These are phyloP conservation scores for Hippocampus guttulatus DNA, from an alignment of 2,113 vertebrate species.

Conservation along the genomic window DNA sequence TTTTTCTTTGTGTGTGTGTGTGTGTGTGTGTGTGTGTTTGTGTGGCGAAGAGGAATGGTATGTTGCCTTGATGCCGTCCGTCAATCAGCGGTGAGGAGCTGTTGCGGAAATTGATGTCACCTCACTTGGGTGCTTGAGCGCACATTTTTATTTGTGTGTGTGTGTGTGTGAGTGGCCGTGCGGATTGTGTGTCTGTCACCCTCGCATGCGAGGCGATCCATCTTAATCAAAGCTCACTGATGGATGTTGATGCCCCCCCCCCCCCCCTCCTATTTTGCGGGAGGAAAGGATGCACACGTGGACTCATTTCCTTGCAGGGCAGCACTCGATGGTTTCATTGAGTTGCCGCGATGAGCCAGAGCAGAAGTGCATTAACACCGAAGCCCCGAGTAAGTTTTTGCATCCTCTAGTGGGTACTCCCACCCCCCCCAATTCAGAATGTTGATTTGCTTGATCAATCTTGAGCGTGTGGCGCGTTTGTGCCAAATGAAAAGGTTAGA, in stretches of 20 bases:
- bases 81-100: conserved; percentile 54
- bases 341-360: conserved; percentile 59
- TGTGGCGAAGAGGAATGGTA: conserved; percentile 21
- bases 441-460: conserved; percentile 63
- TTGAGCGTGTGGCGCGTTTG: conserved; percentile 44
- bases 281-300: neutral
- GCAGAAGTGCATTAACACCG: conserved; percentile 55
- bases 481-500: conserved; percentile 50
- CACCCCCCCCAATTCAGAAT: conserved; percentile 3
- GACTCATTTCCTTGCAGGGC: conserved; percentile 46
- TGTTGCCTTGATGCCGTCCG: conserved; percentile 54
- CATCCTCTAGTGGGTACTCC: conserved; percentile 44
- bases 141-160: neutral
- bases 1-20: too few species aligned
- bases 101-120: conserved; percentile 55
- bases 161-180: too few species aligned
- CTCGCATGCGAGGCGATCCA: conserved; percentile 35
- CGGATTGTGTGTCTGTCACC: neutral
- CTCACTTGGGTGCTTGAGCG: conserved; percentile 31
- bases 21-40: neutral
- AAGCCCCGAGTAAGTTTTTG: conserved; percentile 62
- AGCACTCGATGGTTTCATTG: conserved; percentile 59
- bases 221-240: conserved; percentile 62
- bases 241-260: conserved; percentile 62
- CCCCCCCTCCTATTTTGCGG: conserved; percentile 29